Evolutionary conservation across 2,797 vertebrate species (phyloP).

Genomic region (Delichon dasypus): DNA sequence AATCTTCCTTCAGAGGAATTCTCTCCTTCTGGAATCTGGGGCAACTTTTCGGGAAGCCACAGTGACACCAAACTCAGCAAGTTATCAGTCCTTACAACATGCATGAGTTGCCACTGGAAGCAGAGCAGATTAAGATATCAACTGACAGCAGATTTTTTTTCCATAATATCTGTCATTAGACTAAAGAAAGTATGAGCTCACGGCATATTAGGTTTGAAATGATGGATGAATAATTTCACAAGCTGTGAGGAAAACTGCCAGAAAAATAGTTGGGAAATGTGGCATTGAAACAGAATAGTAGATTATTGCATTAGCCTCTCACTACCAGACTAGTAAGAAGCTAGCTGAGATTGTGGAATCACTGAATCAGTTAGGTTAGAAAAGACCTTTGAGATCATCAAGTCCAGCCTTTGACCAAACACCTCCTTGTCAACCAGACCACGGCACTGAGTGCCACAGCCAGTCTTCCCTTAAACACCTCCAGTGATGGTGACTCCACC

Average conservation of each 20-base stretch:
- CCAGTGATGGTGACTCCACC: background rate
- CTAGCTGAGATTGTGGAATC: background rate
- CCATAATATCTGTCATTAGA: background rate
- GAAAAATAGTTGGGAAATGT: background rate
- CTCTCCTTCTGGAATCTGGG: conserved; percentile 24
- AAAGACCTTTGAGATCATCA: background rate
- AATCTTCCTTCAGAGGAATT: conserved; percentile 52
- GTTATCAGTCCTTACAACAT: background rate
- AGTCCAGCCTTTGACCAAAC: rapidly evolving
- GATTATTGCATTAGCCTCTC: background rate
- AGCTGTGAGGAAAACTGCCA: conserved; percentile 4
- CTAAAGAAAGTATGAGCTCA: conserved; percentile 16
- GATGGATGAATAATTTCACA: conserved; percentile 1
- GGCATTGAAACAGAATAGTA: background rate
- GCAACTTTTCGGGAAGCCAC: conserved; percentile 5
- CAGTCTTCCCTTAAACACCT: background rate
- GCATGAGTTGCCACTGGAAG: conserved; percentile 18
- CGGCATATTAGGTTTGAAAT: background rate
- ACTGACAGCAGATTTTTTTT: conserved; percentile 28
- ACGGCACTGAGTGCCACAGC: background rate
- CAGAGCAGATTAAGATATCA: conserved; percentile 22
- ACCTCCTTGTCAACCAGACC: background rate
- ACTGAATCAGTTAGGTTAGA: background rate
- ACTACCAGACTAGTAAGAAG: background rate
- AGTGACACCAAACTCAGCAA: background rate